These are phyloP conservation scores for Allophyes oxyacanthae DNA, from an alignment of 2,888 invertebrate species.

Conservation along the genomic window DNA sequence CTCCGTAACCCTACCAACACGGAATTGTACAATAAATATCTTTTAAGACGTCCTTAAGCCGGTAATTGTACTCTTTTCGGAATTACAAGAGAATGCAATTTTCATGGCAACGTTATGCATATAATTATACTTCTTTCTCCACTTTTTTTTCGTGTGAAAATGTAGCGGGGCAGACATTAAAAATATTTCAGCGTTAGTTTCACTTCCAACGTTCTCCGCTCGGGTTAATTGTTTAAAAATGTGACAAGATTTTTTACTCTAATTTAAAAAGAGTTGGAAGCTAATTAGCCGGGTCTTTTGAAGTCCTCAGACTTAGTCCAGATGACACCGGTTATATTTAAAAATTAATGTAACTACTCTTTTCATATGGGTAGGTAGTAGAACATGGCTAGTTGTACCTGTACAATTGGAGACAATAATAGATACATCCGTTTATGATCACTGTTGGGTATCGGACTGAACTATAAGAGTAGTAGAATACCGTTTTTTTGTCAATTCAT, in stretches of 20 bases:
- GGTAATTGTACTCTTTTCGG: conserved; percentile 71
- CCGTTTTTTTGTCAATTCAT: no score
- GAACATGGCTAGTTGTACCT: no score
- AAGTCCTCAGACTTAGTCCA: neutral
- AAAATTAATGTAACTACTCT: no score
- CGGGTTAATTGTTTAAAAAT: conserved; percentile 45
- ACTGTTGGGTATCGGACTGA: no score
- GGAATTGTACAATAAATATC: conserved; percentile 76
- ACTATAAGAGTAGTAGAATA: no score
- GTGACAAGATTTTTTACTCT: conserved; percentile 30
- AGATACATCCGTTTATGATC: no score
- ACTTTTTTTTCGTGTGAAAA: conserved; percentile 36
- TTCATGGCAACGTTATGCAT: conserved; percentile 61
- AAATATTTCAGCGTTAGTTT: conserved; percentile 50
- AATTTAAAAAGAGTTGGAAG: conserved; percentile 19
- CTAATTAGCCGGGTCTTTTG: conserved; percentile 35
- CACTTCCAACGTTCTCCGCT: conserved; percentile 14
- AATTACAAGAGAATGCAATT: conserved; percentile 77
- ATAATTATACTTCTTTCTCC: conserved; percentile 48
- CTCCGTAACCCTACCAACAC: conserved; percentile 69
- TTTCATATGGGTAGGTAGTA: no score
- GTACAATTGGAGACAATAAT: no score
- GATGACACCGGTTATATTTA: no score
- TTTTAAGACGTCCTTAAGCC: conserved; percentile 70
- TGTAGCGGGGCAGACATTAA: conserved; percentile 43